A percentile compares a stretch with the other conserved stretches of the same genome.
These are phyloP conservation scores for Argyrosomus regius DNA, from an alignment of 2,797 vertebrate genomes.

Conservation along the genomic window DNA sequence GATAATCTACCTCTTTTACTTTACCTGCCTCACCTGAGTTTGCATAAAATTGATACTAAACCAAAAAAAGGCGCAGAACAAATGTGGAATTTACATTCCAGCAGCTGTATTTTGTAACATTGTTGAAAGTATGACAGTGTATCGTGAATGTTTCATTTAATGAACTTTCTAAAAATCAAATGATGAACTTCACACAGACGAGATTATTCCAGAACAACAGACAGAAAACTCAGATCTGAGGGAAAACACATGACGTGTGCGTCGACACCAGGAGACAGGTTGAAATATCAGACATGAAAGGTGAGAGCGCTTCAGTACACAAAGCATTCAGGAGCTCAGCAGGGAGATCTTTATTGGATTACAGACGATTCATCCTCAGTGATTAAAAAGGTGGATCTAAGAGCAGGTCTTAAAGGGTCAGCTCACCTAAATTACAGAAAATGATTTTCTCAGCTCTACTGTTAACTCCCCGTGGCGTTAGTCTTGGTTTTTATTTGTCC, in stretches of 20 bases:
- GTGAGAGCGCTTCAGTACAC: background rate
- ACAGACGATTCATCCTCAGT: background rate
- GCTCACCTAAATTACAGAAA: background rate
- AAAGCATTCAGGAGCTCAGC: background rate
- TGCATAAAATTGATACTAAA: background rate
- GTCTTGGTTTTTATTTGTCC: background rate
- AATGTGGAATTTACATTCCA: background rate
- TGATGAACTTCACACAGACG: background rate
- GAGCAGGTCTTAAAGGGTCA: constrained; percentile 17
- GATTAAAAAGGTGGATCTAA: background rate
- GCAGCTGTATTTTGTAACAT: constrained; percentile 23
- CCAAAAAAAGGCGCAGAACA: background rate
- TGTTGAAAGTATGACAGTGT: constrained; percentile 4
- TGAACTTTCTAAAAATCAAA: background rate
- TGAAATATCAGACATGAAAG: background rate
- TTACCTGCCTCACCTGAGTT: background rate
- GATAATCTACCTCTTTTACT: background rate
- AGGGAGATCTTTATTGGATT: background rate
- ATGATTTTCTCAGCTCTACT: background rate
- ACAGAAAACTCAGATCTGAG: background rate
- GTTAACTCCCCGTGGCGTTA: background rate
- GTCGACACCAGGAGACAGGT: background rate
- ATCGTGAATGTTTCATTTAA: background rate
- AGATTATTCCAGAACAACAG: background rate
- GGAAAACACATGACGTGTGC: constrained; percentile 2